Base-by-base conservation (phyloP, 2,113 vertebrate genomes). In the Anoura caudifer region DNA sequence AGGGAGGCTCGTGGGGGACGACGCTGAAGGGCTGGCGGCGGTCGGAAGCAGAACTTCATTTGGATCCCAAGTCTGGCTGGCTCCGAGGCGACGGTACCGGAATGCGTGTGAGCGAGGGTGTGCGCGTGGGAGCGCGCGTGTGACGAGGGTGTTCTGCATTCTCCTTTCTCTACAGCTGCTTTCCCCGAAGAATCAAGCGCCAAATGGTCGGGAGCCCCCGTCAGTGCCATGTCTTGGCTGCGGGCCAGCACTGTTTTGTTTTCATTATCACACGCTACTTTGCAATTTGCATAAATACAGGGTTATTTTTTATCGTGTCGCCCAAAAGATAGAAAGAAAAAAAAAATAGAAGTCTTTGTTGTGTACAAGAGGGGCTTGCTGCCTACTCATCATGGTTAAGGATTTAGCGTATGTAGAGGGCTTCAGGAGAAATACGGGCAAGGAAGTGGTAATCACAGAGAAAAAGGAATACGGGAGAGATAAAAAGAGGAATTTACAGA, bases 221-320 rank as follows among this genome's bases (percentile, higher is more conserved):
- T 96, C 94, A 93, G 98, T 98, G 98, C 98, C 98, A 98, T 98
- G 98, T 91, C 98, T 99, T 98, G 98, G 99, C 98, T 98, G 98
- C 98, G 43, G 98, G 98, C 98, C 99, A 99, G 98, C 98, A 69
- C 98, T 98, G 98, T 98, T 99, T 98, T 98, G 98, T 98, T 98
- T 98, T 98, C 98, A 98, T 98, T 98, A 98, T 98, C 98, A 98
- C 98, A 98, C 97, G 97, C 98, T 98, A 98, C 98, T 98, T 98
- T 96, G 79, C 96, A 98, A 98, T 99, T 99, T 98, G 98, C 98
- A 99, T 99, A 98, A 98, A 98, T 97, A 98, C 98, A 98, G 98
- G 98, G 98, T 98, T 98, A 98, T 98, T 98, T 98, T 98, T 98
- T 98, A 98, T 98, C 81, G 95, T 87, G 95, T 98, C 97, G 98